Percentiles rank a stretch among this genome's conserved stretches.
Conservation (phyloP, 2,797 vertebrate genomes). For the Lutjanus argentimaculatus region DNA sequence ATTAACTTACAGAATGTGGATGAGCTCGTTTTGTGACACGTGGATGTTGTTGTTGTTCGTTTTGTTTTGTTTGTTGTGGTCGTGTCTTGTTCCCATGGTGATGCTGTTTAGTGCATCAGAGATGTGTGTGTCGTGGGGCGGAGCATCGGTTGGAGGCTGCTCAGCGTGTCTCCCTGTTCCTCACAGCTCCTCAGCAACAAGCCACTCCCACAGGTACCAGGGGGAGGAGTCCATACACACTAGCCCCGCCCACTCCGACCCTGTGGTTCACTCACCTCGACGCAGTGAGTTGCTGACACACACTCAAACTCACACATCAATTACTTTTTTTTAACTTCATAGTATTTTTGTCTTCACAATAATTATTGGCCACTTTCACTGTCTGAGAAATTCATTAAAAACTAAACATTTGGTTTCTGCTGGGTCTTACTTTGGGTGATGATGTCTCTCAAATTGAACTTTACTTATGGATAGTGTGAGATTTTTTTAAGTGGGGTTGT, state of each 20-base stretch:
- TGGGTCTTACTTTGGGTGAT: background rate
- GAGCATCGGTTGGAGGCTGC: conserved; percentile 85
- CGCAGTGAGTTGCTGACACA: conserved; percentile 83
- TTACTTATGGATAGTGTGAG: too few relatives aligned
- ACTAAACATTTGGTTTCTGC: too few relatives aligned
- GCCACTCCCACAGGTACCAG: conserved; percentile 77
- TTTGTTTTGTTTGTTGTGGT: conserved; percentile 67
- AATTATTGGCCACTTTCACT: background rate
- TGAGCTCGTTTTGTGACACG: conserved; percentile 76
- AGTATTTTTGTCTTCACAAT: too few relatives aligned
- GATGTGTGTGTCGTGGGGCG: conserved; percentile 86
- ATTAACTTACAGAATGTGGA: conserved; percentile 61
- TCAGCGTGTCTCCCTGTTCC: conserved; percentile 89
- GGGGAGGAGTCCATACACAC: conserved; percentile 86
- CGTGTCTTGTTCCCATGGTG: conserved; percentile 68
- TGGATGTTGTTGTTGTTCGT: conserved; percentile 74
- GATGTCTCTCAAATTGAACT: too few relatives aligned
- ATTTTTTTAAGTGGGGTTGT: too few relatives aligned
- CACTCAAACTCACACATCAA: background rate
- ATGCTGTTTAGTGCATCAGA: conserved; percentile 80
- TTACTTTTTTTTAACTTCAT: too few relatives aligned
- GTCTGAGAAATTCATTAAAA: too few relatives aligned
- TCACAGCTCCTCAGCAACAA: conserved; percentile 89
- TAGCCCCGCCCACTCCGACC: conserved; percentile 85
- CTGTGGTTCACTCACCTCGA: conserved; percentile 82